These are phyloP conservation scores for Anastrepha obliqua DNA, from an alignment of 1,140 invertebrate genomes.

Conservation along the genomic window DNA sequence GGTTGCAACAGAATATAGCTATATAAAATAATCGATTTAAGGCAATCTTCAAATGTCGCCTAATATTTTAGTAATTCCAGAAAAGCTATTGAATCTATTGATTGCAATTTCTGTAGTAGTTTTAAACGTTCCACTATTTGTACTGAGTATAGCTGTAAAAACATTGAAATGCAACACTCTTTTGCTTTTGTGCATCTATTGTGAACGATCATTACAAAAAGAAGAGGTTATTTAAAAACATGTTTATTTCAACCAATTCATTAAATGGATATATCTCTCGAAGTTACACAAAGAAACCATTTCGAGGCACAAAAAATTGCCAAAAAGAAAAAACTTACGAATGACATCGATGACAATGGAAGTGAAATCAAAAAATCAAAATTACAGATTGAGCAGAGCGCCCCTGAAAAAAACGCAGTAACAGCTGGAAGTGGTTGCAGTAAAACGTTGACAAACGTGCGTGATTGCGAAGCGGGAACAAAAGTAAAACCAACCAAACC, in stretches of 20 bases:
- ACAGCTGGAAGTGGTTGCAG: neutral
- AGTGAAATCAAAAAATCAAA: neutral
- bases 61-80: too few species aligned
- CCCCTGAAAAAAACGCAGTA: neutral
- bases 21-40: too few species aligned
- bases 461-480: neutral
- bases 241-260: neutral
- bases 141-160: too few species aligned
- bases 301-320: neutral
- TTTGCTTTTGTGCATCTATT: neutral
- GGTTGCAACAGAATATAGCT: too few species aligned
- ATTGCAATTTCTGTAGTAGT: too few species aligned
- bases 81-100: too few species aligned
- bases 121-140: too few species aligned
- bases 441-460: slow-evolving; percentile 1
- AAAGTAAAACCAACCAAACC: neutral
- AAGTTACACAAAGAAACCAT: neutral
- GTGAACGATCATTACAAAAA: neutral
- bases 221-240: slow-evolving; percentile 27
- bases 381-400: neutral
- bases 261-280: slow-evolving; percentile 29
- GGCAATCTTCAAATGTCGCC: too few species aligned
- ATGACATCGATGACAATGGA: neutral
- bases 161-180: too few species aligned
- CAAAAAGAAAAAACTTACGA: neutral